Evolutionary conservation across 2,888 invertebrate genomes (phyloP).

Genomic region (Dilophus febrilis): DNA sequence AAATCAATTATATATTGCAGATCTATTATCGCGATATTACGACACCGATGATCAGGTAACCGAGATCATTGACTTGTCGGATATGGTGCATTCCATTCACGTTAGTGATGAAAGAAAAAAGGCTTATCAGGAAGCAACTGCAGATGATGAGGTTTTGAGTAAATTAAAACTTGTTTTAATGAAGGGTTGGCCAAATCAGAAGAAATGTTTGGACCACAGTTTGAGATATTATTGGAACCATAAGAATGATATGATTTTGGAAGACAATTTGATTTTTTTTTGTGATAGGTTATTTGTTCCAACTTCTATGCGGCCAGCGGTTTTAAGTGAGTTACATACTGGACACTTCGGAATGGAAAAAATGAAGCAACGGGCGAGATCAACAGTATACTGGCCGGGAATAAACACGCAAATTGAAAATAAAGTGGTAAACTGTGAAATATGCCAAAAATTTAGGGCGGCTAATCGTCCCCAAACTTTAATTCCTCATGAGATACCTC

Average conservation of each 20-base stretch:
- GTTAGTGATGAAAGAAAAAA: conserved; percentile 7
- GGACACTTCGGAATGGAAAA: conserved; percentile 6
- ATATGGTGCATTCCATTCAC: conserved; percentile 6
- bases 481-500: conserved; percentile 1
- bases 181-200: conserved; percentile 9
- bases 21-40: conserved; percentile 3
- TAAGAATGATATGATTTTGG: conserved; percentile 5
- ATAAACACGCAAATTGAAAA: conserved; percentile 5
- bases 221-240: not conserved
- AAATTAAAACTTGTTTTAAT: conserved; percentile 7
- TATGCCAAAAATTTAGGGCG: conserved; percentile 5
- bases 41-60: conserved; percentile 4
- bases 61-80: conserved; percentile 2
- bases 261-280: conserved; percentile 5
- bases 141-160: conserved; percentile 7
- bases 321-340: conserved; percentile 2
- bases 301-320: conserved; percentile 2
- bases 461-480: conserved; percentile 1
- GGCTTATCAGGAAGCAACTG: conserved; percentile 8
- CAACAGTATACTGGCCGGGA: conserved; percentile 6
- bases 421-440: conserved; percentile 1
- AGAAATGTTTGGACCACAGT: no score
- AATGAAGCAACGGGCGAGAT: conserved; percentile 5
- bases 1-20: conserved; percentile 7
- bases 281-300: conserved; percentile 7